A percentile compares a stretch with the other conserved stretches of the same genome.
phyloP scores from a whole-genome alignment of 2,797 vertebrate genomes.

The Enteromius viviparus region DNA sequence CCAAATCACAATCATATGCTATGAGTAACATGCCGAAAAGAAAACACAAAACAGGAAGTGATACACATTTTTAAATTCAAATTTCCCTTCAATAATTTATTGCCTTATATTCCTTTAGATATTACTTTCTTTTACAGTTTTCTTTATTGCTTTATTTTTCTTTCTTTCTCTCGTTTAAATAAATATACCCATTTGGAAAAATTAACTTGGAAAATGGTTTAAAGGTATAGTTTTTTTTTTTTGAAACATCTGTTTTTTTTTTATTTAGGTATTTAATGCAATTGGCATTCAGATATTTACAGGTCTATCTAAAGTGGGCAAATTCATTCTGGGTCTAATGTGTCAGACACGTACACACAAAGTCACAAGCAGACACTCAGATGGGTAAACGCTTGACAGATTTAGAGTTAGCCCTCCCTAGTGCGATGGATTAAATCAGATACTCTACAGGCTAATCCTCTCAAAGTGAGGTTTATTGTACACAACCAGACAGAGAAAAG shows the following conservation, averaged over 20 bases:
- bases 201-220: neutral
- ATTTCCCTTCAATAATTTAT: neutral
- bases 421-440: conserved; percentile 75
- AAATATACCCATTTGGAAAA: neutral
- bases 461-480: conserved; percentile 66
- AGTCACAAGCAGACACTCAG: conserved; percentile 55
- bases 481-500: conserved; percentile 66
- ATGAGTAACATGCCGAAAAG: neutral
- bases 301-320: neutral
- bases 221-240: neutral
- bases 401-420: conserved; percentile 61
- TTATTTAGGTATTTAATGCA: neutral
- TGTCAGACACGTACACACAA: conserved; percentile 3
- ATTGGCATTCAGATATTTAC: neutral
- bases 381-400: conserved; percentile 56
- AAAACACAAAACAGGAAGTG: neutral
- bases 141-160: neutral
- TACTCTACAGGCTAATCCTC: conserved; percentile 72
- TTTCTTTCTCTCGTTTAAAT: neutral
- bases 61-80: neutral
- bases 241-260: neutral
- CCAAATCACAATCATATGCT: neutral
- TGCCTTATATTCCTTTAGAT: neutral
- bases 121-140: neutral
- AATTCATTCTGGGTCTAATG: neutral